phyloP scores from a whole-genome alignment of 2,797 vertebrate genomes.

The Sphaeramia orbicularis region DNA sequence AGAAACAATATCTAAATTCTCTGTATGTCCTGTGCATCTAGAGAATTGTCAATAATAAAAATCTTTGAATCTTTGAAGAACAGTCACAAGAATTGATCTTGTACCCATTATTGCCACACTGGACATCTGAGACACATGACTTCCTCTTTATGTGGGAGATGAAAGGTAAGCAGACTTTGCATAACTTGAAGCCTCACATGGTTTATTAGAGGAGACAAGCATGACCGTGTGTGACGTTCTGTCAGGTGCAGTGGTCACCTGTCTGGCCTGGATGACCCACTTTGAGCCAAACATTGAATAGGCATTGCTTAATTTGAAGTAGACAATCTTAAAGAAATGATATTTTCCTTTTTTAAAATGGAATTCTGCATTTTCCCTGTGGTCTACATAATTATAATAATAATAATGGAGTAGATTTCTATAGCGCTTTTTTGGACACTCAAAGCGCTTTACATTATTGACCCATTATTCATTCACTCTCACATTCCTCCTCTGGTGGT shows the following conservation, averaged over 20 bases:
- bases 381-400: no score
- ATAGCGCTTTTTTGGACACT: no score
- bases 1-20: no score
- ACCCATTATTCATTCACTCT: no score
- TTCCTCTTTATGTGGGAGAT: slow-evolving; percentile 16
- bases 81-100: not conserved
- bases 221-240: slow-evolving; percentile 44
- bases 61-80: no score
- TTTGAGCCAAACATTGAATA: slow-evolving; percentile 49
- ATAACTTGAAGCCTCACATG: slow-evolving; percentile 49
- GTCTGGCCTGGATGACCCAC: slow-evolving; percentile 52
- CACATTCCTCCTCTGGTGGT: no score
- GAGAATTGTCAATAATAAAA: no score
- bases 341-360: no score
- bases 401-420: no score
- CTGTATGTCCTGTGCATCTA: no score
- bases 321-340: slow-evolving; percentile 32
- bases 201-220: slow-evolving; percentile 69
- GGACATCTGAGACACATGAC: slow-evolving; percentile 34
- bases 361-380: no score
- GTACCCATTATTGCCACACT: slow-evolving; percentile 10
- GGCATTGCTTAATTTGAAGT: slow-evolving; percentile 46
- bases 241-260: slow-evolving; percentile 31
- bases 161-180: slow-evolving; percentile 58
- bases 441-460: no score